A percentile compares a stretch with the other conserved stretches of the same genome.
Conservation (phyloP, 2,113 vertebrate genomes). For the Ageneiosus marmoratus region DNA sequence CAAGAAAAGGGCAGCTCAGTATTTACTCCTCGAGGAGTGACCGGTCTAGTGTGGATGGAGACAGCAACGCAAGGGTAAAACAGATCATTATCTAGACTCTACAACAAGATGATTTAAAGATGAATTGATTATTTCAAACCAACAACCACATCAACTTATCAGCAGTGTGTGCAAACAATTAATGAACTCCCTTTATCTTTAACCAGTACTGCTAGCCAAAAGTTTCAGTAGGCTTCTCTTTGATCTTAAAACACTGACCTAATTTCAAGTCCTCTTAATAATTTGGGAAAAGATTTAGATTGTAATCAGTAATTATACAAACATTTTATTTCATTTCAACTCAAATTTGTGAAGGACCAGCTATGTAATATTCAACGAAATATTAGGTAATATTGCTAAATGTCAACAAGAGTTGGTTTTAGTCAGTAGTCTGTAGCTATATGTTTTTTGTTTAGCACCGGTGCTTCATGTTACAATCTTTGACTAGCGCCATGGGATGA, state of each 20-base stretch:
- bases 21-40: conserved; percentile 1
- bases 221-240: too few relatives aligned
- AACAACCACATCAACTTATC: neutral
- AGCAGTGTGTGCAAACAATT: too few relatives aligned
- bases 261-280: too few relatives aligned
- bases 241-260: too few relatives aligned
- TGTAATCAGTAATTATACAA: neutral
- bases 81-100: neutral
- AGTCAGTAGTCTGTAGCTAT: neutral
- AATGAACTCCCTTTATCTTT: neutral
- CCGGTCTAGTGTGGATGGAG: conserved; percentile 3
- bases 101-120: neutral
- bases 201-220: too few relatives aligned
- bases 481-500: neutral
- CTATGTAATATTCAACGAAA: too few relatives aligned
- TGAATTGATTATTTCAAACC: neutral
- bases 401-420: neutral
- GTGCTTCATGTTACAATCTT: neutral
- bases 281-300: neutral
- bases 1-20: neutral
- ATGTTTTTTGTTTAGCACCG: neutral
- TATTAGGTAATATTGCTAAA: too few relatives aligned
- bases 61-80: conserved; percentile 33
- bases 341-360: neutral
- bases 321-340: too few relatives aligned